Evolutionary conservation across 2,888 invertebrate species (phyloP).

Genomic region (Actias luna): DNA sequence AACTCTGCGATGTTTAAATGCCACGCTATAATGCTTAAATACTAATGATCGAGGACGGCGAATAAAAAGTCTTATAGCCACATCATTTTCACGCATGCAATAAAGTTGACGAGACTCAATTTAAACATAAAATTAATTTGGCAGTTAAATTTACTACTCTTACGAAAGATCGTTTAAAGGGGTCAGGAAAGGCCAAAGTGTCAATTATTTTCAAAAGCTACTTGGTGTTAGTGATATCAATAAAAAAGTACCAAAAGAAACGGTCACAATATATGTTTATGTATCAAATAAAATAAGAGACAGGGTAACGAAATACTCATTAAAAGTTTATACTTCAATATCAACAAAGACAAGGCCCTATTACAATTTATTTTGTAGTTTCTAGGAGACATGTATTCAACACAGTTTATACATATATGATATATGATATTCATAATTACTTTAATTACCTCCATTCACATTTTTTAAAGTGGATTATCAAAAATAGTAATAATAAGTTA

Average conservation of each 20-base stretch:
- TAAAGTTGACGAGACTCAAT: constrained; percentile 1
- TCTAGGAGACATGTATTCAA: background rate
- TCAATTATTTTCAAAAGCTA: background rate
- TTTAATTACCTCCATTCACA: too few species aligned
- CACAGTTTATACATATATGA: too few species aligned
- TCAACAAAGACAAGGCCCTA: background rate
- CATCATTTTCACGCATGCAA: background rate
- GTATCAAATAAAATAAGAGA: background rate
- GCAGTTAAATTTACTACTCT: background rate
- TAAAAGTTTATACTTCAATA: background rate
- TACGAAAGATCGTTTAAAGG: background rate
- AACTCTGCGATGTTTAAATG: constrained; percentile 30
- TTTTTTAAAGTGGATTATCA: too few species aligned
- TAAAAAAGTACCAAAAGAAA: background rate
- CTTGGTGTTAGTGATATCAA: background rate
- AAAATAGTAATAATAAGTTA: too few species aligned
- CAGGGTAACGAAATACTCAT: background rate
- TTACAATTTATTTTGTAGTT: background rate
- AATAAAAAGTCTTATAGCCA: constrained; percentile 19
- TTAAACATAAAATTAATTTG: constrained; percentile 17
- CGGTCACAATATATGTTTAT: background rate
- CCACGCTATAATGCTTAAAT: constrained; percentile 31
- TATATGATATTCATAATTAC: too few species aligned
- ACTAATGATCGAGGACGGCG: constrained; percentile 19
- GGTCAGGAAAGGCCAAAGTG: background rate